phyloP scores from a whole-genome alignment of 2,113 vertebrate species.

The Epinephelus lanceolatus region DNA sequence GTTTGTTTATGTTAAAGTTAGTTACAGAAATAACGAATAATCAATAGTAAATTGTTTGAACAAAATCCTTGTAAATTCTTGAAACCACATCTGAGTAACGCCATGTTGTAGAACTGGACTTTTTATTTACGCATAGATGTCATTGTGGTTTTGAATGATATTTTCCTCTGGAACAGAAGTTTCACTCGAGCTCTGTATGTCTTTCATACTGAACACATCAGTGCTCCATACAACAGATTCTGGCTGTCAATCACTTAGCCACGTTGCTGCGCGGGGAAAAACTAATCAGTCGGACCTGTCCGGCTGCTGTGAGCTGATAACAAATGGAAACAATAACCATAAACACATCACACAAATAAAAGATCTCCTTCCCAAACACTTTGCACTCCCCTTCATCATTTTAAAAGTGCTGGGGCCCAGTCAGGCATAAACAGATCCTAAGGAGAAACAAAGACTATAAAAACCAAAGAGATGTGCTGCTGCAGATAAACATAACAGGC shows the following conservation, averaged over 20 bases:
- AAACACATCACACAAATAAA: slow-evolving; percentile 62
- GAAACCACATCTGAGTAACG: background rate
- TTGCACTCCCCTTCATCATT: slow-evolving; percentile 53
- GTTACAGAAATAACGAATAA: background rate
- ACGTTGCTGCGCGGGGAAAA: slow-evolving; percentile 9
- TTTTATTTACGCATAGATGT: background rate
- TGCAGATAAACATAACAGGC: slow-evolving; percentile 67
- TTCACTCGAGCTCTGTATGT: background rate
- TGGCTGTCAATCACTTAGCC: slow-evolving; percentile 25
- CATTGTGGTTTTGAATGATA: background rate
- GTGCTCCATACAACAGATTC: background rate
- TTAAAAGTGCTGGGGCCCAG: slow-evolving; percentile 46
- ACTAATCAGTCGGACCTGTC: slow-evolving; percentile 42
- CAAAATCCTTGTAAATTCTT: too few relatives aligned
- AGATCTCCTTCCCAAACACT: slow-evolving; percentile 46
- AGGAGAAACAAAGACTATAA: slow-evolving; percentile 63
- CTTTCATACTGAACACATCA: background rate
- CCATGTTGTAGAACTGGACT: background rate
- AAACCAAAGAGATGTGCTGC: slow-evolving; percentile 59
- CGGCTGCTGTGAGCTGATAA: slow-evolving; percentile 53
- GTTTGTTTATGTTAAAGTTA: background rate
- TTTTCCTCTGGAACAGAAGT: background rate
- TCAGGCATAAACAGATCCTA: slow-evolving; percentile 53
- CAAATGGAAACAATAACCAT: slow-evolving; percentile 66
- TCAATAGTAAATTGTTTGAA: background rate